phyloP scores from a whole-genome alignment of 2,797 vertebrate species.

The Gambusia yucatana region DNA sequence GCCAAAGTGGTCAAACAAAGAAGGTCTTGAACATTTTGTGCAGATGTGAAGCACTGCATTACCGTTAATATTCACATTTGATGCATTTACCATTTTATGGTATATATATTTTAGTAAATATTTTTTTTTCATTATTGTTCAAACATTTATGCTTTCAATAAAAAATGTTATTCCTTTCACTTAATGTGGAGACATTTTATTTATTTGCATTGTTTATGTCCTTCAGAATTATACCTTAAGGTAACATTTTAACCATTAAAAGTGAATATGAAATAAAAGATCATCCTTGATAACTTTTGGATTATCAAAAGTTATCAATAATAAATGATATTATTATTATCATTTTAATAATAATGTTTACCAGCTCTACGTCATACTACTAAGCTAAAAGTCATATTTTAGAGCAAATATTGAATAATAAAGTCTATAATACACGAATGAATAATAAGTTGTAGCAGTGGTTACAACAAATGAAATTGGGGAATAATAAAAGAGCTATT shows the following conservation, averaged over 20 bases:
- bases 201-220: background rate
- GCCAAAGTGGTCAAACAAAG: conserved; percentile 45
- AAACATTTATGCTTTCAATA: conserved; percentile 22
- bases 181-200: background rate
- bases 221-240: background rate
- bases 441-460: no score
- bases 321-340: no score
- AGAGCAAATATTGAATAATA: background rate
- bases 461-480: background rate
- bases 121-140: conserved; percentile 9
- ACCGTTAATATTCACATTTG: background rate
- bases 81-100: conserved; percentile 32
- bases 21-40: conserved; percentile 48
- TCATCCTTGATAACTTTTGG: no score
- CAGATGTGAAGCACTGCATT: conserved; percentile 53
- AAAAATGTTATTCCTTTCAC: conserved; percentile 31
- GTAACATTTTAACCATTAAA: background rate
- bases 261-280: background rate
- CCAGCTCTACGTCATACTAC: background rate
- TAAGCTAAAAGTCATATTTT: background rate
- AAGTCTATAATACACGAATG: no score
- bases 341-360: background rate
- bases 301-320: no score
- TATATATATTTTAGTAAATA: conserved; percentile 14
- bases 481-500: conserved; percentile 11